Base-by-base conservation (phyloP, 1,140 invertebrate genomes). In the Bombus pyrosoma region DNA sequence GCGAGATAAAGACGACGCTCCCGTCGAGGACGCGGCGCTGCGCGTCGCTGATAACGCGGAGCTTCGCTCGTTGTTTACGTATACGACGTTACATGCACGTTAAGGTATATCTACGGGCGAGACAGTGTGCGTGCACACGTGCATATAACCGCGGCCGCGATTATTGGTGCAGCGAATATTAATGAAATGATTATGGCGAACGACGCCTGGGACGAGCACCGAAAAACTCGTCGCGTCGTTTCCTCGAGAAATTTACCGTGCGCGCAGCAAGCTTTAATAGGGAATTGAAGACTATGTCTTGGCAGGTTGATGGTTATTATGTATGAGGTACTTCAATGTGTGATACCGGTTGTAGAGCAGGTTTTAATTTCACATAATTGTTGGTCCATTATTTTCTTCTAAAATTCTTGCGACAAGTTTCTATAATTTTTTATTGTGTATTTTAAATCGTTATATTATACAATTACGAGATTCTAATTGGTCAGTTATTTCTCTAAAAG, bases 1-100 rank as follows among this genome's bases (percentile, higher is more conserved):
- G 3, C 90, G 92, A 92, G 94, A 95, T 95, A 95, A 95, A 94
- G 94, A 94, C 93, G 93, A 93, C 92, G 92, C 91, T 87, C 82
- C 86, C 92, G 93, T 86, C 89, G 92, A 80, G 86, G 84, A 78
- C 86, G 93, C 93, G 94, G 92, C 93, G 94, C 94, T 94, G 93
- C 90, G 91, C 92, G 90, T 86, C 89, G 93, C 94, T 93, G 94
- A 95, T 95, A 95, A 95, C 93, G 92, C 86, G 81, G 85, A 85
- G 88, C 91, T 85, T 64, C 88, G 86, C 92, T 91, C 91, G 89
- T 94, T 94, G 93, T 93, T 93, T 94, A 94, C 91, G 91, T 92
- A 89, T 85, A 92, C 88, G 89, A 82, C 86, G 86, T n/a, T 76
- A 77, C 78, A 77, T 62, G 59, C 82, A 62, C 81, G 82, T 87